Evolutionary conservation across 2,797 vertebrate genomes (phyloP), one percentile per base, ranked within the genome.

Genomic region (Neolamprologus multifasciatus): DNA sequence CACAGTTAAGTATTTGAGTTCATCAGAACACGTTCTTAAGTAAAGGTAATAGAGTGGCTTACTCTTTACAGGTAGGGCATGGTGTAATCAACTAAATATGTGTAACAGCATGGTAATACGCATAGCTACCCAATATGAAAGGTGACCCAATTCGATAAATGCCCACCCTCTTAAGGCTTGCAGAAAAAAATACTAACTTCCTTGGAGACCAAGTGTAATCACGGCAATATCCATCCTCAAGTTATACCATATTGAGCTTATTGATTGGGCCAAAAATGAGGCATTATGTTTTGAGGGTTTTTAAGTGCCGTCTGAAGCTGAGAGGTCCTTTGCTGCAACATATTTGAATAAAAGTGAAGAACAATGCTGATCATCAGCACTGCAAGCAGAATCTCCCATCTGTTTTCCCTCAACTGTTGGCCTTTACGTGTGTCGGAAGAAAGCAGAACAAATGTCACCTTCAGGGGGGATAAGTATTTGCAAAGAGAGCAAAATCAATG

Each of bases 401-500:
- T 80, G 83, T 77, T 87, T 26, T 77, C 48, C 23, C 51, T 81
- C 80, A 38, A 45, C 67, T 67, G 26, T 48, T 89, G 86, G 81
- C 87, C 90, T 91, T 92, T 84, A 84, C 26, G 2, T 50, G 57
- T 71, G 67, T 40, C 71, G 48, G 79, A 85, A 81, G 83, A 84
- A 78, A 87, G 76, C 78, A 80, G 84, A 89, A 81, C 62, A 87
- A 92, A 93, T 92, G 86, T 87, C 87, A 89, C 90, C 80, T 91
- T 88, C 81, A 62, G 77, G 52, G 17, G 80, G 85, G 83, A 69
- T 86, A 79, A 62, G 67, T 90, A 81, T 74, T 81, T 83, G 78
- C 85, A 86, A 91, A 90, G 78, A 51, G 82, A 86, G 62, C 6
- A 4, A 84, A 92, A 88, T 92, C 89, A 84, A 87, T 84, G 81